A percentile compares a stretch with the other conserved stretches of the same genome.
Evolutionary conservation across 1,140 invertebrate species (phyloP).

Genomic region (Zaprionus inermis): DNA sequence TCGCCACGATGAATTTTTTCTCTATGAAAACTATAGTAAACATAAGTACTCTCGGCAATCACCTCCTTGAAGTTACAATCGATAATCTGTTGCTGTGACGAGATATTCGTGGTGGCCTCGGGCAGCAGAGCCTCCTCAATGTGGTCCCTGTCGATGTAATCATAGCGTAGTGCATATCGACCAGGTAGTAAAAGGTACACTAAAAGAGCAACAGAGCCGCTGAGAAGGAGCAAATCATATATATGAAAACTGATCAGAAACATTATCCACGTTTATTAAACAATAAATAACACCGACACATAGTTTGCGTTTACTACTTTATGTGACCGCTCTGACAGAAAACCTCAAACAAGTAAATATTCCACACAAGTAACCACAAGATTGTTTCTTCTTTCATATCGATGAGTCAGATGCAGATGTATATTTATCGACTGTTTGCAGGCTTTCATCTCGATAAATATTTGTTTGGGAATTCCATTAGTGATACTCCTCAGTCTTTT

Average conservation of each 20-base stretch:
- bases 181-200: conserved; percentile 71
- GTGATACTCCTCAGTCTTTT: conserved; percentile 4
- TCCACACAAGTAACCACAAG: conserved; percentile 16
- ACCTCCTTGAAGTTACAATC: conserved; percentile 75
- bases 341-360: neutral
- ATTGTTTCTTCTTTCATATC: conserved; percentile 9
- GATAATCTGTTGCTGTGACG: conserved; percentile 48
- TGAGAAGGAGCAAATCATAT: conserved; percentile 56
- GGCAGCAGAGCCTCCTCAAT: conserved; percentile 60
- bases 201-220: conserved; percentile 52
- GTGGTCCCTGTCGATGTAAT: conserved; percentile 61
- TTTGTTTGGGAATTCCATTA: neutral
- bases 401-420: neutral
- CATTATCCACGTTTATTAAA: conserved; percentile 51
- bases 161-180: conserved; percentile 80
- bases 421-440: conserved; percentile 3
- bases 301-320: conserved; percentile 10
- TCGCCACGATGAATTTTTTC: conserved; percentile 55
- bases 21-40: conserved; percentile 65
- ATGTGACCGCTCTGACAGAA: neutral
- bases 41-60: conserved; percentile 63
- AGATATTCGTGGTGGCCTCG: conserved; percentile 67
- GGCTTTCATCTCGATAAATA: neutral
- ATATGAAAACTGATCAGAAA: conserved; percentile 60
- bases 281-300: conserved; percentile 13